Evolutionary conservation across 2,888 invertebrate genomes (phyloP), one percentile per base, ranked within the genome.

Genomic region (Omphaloscelis lunosa): DNA sequence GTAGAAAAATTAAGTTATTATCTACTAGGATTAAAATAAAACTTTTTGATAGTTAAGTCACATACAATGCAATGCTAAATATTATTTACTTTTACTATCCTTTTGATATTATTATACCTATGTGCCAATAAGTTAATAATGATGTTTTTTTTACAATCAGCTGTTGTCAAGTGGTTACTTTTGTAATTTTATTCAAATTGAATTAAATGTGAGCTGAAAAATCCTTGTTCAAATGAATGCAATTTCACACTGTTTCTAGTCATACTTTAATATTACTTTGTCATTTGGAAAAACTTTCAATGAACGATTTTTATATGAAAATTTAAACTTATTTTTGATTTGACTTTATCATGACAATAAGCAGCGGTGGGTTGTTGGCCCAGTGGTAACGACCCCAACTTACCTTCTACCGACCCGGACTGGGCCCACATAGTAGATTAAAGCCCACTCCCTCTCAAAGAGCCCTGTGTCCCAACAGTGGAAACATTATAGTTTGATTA

Each of bases 191-290:
- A 34, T 65, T 41, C 11, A 20, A 20, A 20, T 20, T 23, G 20
- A 51, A 20, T 71, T 9, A 70, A 70, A 29, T 41, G 23, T 56
- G 9, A 56, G 20, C n/a, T 56, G 7, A 70, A 70, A 29, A 51
- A 23, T 39, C 4, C 12, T 65, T 48, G 17, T 15, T 53, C 8
- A 27, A 39, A 3, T 58, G 5, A 71, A 20, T 45, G 15, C 17
- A 17, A 74, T 39, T 39, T 29, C 7, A n/a, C 15, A 51, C n/a
- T 51, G 39, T 27, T 51, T 72, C 58, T 76, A 76, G 76, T 76
- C 76, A 59, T 29, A 9, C 23, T 39, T 29, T 45, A n/a, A 8
- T 9, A 59, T 20, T 51, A 8, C 39, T n/a, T 74, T 53, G 8
- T 20, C 7, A 29, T 34, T 41, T 29, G 7, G 17, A 20, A 29